These are phyloP conservation scores for Premnoplex brunnescens DNA, from an alignment of 2,797 vertebrate species.

Conservation along the genomic window DNA sequence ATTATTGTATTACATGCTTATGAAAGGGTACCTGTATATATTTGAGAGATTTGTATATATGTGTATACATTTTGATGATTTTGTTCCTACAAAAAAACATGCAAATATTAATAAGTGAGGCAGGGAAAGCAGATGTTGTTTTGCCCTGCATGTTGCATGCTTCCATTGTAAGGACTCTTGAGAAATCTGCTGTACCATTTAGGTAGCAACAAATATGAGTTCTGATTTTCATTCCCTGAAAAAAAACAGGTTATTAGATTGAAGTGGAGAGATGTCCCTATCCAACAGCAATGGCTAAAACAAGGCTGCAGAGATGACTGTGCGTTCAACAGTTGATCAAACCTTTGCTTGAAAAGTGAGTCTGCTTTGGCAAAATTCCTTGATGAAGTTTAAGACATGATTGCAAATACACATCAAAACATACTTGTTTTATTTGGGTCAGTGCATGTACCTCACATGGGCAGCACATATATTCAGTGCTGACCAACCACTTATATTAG, in stretches of 20 bases:
- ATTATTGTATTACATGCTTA: background rate
- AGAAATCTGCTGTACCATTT: background rate
- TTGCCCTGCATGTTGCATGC: background rate
- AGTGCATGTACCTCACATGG: background rate
- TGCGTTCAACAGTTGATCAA: background rate
- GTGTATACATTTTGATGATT: background rate
- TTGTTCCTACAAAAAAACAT: slow-evolving; percentile 20
- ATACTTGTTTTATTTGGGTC: background rate
- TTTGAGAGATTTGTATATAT: background rate
- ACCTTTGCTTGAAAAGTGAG: background rate
- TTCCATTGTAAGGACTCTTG: background rate
- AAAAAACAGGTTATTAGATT: background rate
- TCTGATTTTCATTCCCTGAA: background rate
- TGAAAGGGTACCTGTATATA: background rate
- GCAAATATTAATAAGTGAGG: slow-evolving; percentile 14
- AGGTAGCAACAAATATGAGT: background rate
- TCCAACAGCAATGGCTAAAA: background rate
- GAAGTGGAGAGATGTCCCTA: background rate
- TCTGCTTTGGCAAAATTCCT: background rate
- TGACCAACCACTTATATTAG: background rate
- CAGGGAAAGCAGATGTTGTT: slow-evolving; percentile 25
- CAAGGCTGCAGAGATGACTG: background rate
- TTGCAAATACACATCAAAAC: background rate
- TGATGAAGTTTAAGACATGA: background rate
- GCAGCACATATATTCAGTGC: background rate